Base-by-base conservation (phyloP, 2,888 invertebrate species). In the Achlya flavicornis region DNA sequence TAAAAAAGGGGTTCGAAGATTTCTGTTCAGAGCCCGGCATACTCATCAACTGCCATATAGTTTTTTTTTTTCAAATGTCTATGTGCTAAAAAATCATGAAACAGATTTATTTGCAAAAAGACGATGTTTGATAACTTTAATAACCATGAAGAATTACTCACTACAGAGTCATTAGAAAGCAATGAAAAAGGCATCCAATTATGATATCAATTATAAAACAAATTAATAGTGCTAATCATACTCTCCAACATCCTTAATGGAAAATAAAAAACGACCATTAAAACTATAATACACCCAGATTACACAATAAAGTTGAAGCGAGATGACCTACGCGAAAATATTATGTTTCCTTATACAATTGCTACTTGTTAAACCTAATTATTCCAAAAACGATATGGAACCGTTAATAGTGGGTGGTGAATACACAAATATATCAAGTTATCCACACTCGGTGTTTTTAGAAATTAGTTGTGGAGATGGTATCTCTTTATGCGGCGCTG, bases 401-500 rank as follows among this genome's bases (percentile, higher is more conserved):
- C 62, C 41, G 38, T 61, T 32, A 16, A 35, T 59, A 16, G 16
- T 14, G 11, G 35, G 57, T 19, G n/a, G 32, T 11, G 57, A n/a
- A 12, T n/a, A 61, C 12, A 14, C 14, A 10, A 19, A 57, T 62
- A 16, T 38, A 62, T 53, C 35, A 57, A 19, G 16, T 19, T 53
- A 53, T 53, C 53, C 53, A 10, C 53, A 53, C 19, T 19, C 53
- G 19, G 53, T 19, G 53, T 53, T 19, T 53, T 19, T 53, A 10
- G 10, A 10, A 7, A 46, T 46, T 5, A 6, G 0, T 6, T 46
- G 46, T 46, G 14, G 6, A 6, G 3, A 6, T 6, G 5, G 6
- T 26, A 26, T 2, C n/a, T n/a, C 7, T 26, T 26, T n/a, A 80
- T 43, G 64, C 72, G 1, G 70, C 72, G 0, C 7, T 12, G 6